Evolutionary conservation across 1,140 invertebrate genomes (phyloP), one percentile per base, ranked within the genome.

Genomic region (Maconellicoccus hirsutus): DNA sequence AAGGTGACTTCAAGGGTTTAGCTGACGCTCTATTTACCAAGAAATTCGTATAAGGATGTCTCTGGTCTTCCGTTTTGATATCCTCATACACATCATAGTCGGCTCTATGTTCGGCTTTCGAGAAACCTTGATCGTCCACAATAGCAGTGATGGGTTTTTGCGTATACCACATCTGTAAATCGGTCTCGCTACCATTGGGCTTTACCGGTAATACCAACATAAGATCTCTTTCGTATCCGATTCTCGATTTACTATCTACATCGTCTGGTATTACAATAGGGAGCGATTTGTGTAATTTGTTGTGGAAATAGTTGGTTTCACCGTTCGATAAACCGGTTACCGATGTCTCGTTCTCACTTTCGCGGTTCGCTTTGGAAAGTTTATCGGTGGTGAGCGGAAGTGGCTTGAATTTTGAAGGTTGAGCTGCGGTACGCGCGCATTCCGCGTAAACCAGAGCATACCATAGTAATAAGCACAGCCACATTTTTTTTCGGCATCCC

Each of bases 151-250:
- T 19, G 1, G 61, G 61, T 25, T 14, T 66, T 25, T 66, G 21
- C 25, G 61, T 66, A 66, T 66, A 66, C 61, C 21, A 26, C 61
- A 66, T 66, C 25, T 66, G 61, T 14, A 25, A 16, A 66, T 66
- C 25, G 61, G 25, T 16, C 6, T 25, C 61, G 25, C 16, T 66
- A 22, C 2, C 25, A 23, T 26, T 26, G 22, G 21, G 19, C 4
- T 25, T 66, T 23, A 66, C 61, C 2, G 61, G 61, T 25, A 66
- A 26, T 66, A 66, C 61, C 6, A 66, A 8, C 25, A 66, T 25
- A 16, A 66, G 4, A 66, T 66, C 61, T 66, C 21, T 66, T 23
- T 26, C 25, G 22, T 66, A 66, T 52, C 42, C 42, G 42, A 52
- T 52, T 52, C 42, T 14, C 42, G 42, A 52, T 16, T 52, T 52